Evolutionary conservation across 2,797 vertebrate species (phyloP), one percentile per base, ranked within the genome.

Genomic region (Rhynchonycteris naso): DNA sequence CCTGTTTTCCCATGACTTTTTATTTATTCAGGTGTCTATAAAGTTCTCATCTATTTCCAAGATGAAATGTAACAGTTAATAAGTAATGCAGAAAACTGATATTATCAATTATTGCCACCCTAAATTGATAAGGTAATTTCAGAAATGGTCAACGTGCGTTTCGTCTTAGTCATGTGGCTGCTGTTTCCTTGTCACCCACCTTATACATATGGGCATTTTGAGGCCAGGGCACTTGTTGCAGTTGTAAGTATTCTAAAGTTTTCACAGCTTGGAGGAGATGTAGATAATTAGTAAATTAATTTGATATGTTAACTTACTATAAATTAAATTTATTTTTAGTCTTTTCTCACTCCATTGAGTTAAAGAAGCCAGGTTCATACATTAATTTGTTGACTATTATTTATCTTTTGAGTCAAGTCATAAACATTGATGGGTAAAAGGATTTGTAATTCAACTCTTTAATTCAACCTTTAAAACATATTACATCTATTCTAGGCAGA

Each of bases 191-290:
- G 33, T 89, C 28, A 78, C 14, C 52, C 24, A 68, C 21, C 19
- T 72, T 87, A 47, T 47, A 65, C 19, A 56, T n/a, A n/a, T 18
- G 43, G 83, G 61, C n/a, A 54, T 54, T 92, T 86, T n/a, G 15
- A 63, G 54, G 24, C 54, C 71, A 47, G 33, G 78, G 38, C 61
- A 84, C 21, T 83, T 83, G 21, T 76, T 84, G 38, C 78, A 56
- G 26, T 90, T 54, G 21, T 68, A n/a, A 78, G 63, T 21, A 71
- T 72, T 79, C 71, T 63, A 28, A 84, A 22, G 22, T 79, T 65
- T 79, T 94, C 47, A 85, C 22, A 84, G 47, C 22, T 79, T 90
- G 63, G 72, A 84, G 63, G 33, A 69, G 28, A 63, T 94, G 22
- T 21, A 56, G 63, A 47, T 88, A 82, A 52, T 24, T 82, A 50